These are phyloP conservation scores for Zygothrica quintamaculata DNA, from an alignment of 2,888 invertebrate genomes.

Conservation along the genomic window DNA sequence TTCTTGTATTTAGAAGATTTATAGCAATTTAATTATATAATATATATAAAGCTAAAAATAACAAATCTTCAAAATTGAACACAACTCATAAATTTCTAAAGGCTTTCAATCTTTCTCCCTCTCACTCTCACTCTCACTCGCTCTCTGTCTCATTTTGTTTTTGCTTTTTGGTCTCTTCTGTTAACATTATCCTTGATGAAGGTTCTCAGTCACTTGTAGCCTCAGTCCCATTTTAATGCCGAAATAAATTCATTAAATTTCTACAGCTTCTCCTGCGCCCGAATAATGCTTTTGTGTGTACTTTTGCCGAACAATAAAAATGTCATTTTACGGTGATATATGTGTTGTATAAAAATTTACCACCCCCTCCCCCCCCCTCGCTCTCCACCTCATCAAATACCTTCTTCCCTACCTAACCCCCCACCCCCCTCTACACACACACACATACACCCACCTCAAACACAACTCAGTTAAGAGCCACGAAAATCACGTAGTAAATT, in stretches of 20 bases:
- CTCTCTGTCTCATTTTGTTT: too few species aligned
- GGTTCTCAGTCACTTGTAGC: conserved; percentile 21
- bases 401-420: too few species aligned
- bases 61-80: background rate
- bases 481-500: conserved; percentile 73
- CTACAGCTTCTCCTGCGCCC: background rate
- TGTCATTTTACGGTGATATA: conserved; percentile 75
- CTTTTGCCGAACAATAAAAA: conserved; percentile 68
- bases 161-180: conserved; percentile 4
- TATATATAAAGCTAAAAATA: background rate
- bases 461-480: conserved; percentile 14
- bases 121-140: too few species aligned
- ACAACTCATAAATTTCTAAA: conserved; percentile 40
- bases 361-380: too few species aligned
- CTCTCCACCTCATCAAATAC: too few species aligned
- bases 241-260: conserved; percentile 67
- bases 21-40: background rate
- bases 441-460: too few species aligned
- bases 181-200: conserved; percentile 42
- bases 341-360: conserved; percentile 42
- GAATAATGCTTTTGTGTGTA: conserved; percentile 21
- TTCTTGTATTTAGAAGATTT: background rate
- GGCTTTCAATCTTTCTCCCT: conserved; percentile 39
- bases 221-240: conserved; percentile 39
- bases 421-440: too few species aligned